These are phyloP conservation scores for Bombus breviceps DNA, from an alignment of 1,140 invertebrate species.

Conservation along the genomic window DNA sequence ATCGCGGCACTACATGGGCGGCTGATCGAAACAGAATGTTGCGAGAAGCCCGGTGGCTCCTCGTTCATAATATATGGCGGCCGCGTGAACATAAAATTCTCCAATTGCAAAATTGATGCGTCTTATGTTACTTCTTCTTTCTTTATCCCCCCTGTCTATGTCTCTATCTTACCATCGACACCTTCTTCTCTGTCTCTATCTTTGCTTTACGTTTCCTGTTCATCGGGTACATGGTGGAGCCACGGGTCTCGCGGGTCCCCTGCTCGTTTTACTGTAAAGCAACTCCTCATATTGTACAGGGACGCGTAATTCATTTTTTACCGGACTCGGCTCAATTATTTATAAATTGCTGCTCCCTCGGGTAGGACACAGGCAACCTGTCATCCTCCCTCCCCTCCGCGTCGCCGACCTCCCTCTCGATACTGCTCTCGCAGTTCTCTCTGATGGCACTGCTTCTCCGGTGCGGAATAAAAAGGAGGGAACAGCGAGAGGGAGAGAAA, in stretches of 20 bases:
- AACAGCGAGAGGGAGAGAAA: no score
- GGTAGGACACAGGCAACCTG: constrained; percentile 62
- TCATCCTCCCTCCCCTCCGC: constrained; percentile 25
- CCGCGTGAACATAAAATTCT: constrained; percentile 82
- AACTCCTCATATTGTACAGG: constrained; percentile 83
- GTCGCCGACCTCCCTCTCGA: constrained; percentile 14
- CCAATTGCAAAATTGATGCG: constrained; percentile 84
- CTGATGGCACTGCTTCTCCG: constrained; percentile 42
- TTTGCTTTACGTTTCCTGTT: neutral
- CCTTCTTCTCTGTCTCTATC: neutral
- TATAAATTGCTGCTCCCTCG: constrained; percentile 83
- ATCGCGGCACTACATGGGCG: neutral
- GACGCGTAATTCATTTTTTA: constrained; percentile 84
- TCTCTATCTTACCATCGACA: constrained; percentile 8
- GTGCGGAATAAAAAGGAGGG: constrained; percentile 52
- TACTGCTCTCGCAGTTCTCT: constrained; percentile 12
- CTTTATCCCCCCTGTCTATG: constrained; percentile 14
- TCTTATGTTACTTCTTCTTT: constrained; percentile 77
- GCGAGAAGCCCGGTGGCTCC: constrained; percentile 24
- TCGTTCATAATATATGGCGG: constrained; percentile 80
- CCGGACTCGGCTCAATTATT: constrained; percentile 83
- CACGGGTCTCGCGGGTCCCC: constrained; percentile 78
- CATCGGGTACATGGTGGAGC: constrained; percentile 18
- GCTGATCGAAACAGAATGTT: constrained; percentile 24
- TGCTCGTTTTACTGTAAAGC: constrained; percentile 81